Evolutionary conservation across 2,888 invertebrate genomes (phyloP), one percentile per base, ranked within the genome.

Genomic region (Aleiodes leptofemur): DNA sequence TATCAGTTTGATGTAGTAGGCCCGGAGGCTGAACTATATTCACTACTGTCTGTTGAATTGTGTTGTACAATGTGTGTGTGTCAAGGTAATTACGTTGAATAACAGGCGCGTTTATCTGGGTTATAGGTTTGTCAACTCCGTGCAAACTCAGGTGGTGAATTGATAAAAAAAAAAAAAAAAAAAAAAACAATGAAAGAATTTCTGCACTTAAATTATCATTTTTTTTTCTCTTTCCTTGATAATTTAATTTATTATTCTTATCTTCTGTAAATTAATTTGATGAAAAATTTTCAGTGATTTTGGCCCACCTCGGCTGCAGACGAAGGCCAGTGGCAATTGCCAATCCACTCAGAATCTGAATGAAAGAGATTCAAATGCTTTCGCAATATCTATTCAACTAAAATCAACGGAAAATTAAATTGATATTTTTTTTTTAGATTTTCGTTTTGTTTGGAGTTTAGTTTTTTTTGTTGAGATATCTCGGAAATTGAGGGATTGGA

Each of bases 21-120:
- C 74, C 75, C 69, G 80, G 78, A 79, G 78, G 79, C 78, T 77
- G 79, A 73, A 74, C 72, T 69, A 61, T 73, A 76, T 59, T 55
- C 70, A 72, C 66, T 51, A 72, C 69, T 76, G 53, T 64, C 68
- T 76, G 55, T 73, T 71, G 38, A 68, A 56, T 69, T 78, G 70
- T 70, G 68, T 78, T 68, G 51, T 68, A 51, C 50, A 29, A 51
- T 51, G 74, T 79, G 71, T 79, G 71, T 79, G 77, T 80, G 79
- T 81, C 79, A 81, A 81, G 80, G 81, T 79, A 78, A 81, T 80
- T 80, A 79, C 76, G 74, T 71, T 74, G 64, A 55, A 38, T 55
- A 73, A 61, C 78, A 76, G 78, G 74, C 76, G 76, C 75, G 77
- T 77, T 79, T 81, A 80, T 81, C 80, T 81, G 76, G 80, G 81